Conservation (phyloP, 2,888 invertebrate species). For the Pandemis heparana region DNA sequence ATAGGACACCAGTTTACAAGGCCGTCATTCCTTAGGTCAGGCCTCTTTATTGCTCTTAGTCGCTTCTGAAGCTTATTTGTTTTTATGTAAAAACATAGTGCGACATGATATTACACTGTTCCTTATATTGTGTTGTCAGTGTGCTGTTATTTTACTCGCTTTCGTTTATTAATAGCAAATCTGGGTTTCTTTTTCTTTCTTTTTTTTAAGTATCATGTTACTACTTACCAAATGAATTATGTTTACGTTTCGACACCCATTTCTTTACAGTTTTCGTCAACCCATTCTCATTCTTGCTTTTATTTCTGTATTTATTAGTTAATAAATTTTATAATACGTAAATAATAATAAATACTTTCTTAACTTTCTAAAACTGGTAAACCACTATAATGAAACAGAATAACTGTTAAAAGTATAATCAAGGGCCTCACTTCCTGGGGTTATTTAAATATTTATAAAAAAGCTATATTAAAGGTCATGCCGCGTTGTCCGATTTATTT, state of each 20-base stretch:
- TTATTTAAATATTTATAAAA: no score
- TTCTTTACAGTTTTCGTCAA: not conserved
- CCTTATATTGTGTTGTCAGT: slow-evolving; percentile 62
- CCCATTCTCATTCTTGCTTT: not conserved
- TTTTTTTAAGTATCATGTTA: slow-evolving; percentile 21
- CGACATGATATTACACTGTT: slow-evolving; percentile 61
- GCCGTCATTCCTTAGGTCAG: slow-evolving; percentile 83
- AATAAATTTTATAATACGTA: not conserved
- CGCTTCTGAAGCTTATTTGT: slow-evolving; percentile 68
- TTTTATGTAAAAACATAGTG: slow-evolving; percentile 65
- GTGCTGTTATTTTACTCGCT: slow-evolving; percentile 57
- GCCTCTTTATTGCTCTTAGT: slow-evolving; percentile 68
- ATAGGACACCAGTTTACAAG: slow-evolving; percentile 83
- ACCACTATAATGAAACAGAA: no score
- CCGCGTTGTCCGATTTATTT: not conserved
- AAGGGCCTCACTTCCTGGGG: no score
- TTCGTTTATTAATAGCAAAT: slow-evolving; percentile 28
- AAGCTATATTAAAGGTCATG: no score
- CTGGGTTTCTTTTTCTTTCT: slow-evolving; percentile 13
- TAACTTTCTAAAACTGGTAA: no score
- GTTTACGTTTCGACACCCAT: not conserved
- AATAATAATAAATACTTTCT: no score
- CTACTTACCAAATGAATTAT: not conserved
- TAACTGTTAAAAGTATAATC: no score
- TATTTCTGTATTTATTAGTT: not conserved